Evolutionary conservation across 1,140 invertebrate genomes (phyloP).

Genomic region (Psilanteris sp.): DNA sequence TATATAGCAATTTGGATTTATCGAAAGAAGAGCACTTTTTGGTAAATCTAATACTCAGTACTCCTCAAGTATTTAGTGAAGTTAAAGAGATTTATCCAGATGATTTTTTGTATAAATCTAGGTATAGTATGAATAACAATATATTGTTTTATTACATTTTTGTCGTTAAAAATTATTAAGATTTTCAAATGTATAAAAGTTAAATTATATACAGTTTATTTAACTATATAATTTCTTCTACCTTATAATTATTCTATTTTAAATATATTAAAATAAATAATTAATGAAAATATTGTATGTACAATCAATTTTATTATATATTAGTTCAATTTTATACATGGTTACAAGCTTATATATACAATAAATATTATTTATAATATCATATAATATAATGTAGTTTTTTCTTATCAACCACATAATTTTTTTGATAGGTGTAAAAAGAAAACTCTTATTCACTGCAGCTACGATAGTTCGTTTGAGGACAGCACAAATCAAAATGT

Average conservation of each 20-base stretch:
- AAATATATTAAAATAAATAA: too few relatives aligned
- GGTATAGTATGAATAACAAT: constrained; percentile 2
- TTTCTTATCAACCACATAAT: not conserved
- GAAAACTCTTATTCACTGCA: constrained; percentile 22
- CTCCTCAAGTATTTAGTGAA: constrained; percentile 45
- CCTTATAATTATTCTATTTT: too few relatives aligned
- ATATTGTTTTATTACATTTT: not conserved
- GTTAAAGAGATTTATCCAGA: constrained; percentile 50
- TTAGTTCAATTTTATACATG: too few relatives aligned
- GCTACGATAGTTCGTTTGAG: constrained; percentile 47
- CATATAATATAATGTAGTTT: not conserved
- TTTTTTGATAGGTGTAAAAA: constrained; percentile 34
- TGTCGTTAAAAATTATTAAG: not conserved
- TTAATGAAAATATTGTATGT: too few relatives aligned
- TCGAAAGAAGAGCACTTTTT: constrained; percentile 67
- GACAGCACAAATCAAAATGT: constrained; percentile 54
- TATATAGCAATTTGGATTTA: constrained; percentile 73
- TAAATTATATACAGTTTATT: too few relatives aligned
- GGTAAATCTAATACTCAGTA: constrained; percentile 66
- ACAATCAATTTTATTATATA: too few relatives aligned
- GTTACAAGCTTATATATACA: too few relatives aligned
- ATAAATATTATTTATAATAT: not conserved
- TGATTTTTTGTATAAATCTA: constrained; percentile 39
- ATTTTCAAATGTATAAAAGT: too few relatives aligned
- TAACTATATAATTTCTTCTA: too few relatives aligned